These are phyloP conservation scores for Diorhabda elongata DNA, from an alignment of 1,140 invertebrate species.

Conservation along the genomic window DNA sequence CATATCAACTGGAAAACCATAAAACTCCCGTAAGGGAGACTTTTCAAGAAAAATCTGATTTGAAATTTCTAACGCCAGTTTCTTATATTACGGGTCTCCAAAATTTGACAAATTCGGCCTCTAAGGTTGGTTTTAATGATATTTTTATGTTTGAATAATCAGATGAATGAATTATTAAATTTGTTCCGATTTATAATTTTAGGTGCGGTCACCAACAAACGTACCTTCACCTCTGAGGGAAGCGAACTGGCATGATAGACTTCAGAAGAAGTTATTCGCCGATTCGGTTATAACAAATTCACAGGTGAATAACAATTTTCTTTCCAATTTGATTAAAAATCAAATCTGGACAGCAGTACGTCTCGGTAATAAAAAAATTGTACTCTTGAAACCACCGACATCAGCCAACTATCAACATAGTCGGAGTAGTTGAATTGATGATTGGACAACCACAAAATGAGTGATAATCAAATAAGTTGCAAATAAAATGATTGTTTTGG, in stretches of 20 bases:
- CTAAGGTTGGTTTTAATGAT: constrained; percentile 20
- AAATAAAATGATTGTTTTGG: too few species aligned
- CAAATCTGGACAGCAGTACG: too few species aligned
- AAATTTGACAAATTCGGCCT: constrained; percentile 32
- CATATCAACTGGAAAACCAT: constrained; percentile 30
- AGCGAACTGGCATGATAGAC: constrained; percentile 25
- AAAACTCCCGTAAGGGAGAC: constrained; percentile 28
- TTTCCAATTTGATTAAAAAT: too few species aligned
- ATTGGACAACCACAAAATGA: too few species aligned
- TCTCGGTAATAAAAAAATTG: too few species aligned
- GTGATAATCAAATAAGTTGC: too few species aligned
- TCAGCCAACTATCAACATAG: too few species aligned
- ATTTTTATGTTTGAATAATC: neutral
- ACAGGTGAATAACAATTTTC: constrained; percentile 12
- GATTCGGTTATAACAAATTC: constrained; percentile 22
- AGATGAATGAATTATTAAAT: neutral
- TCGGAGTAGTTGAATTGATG: too few species aligned
- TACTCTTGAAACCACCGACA: too few species aligned
- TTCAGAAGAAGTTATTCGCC: constrained; percentile 47
- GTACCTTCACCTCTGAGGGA: constrained; percentile 36
- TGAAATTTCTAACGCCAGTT: constrained; percentile 39
- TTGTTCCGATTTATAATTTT: constrained; percentile 20
- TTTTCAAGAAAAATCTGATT: constrained; percentile 35
- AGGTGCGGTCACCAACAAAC: constrained; percentile 26
- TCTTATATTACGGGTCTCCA: constrained; percentile 36